These are phyloP conservation scores for Plumapathes pennacea DNA, from an alignment of 92 coral and sea anemone genomes.

Conservation along the genomic window DNA sequence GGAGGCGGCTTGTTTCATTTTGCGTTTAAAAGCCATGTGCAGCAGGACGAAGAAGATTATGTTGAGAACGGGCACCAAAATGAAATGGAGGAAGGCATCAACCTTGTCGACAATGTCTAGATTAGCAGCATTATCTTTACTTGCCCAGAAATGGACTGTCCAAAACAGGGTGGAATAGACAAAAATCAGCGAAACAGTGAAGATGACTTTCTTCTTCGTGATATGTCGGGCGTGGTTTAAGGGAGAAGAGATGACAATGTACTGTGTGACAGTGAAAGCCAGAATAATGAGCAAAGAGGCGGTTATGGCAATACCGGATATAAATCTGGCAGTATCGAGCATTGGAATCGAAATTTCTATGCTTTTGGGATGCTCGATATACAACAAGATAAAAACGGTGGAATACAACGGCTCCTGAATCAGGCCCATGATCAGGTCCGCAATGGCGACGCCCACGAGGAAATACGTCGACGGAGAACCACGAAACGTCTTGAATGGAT, in stretches of 20 bases:
- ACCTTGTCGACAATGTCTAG: constrained; percentile 6
- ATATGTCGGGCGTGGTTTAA: constrained; percentile 21
- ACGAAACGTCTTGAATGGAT: constrained; percentile 20
- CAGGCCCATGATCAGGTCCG: constrained; percentile 12
- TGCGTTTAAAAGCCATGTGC: constrained; percentile 10
- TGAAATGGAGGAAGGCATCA: constrained; percentile 13
- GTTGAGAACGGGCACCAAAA: not conserved
- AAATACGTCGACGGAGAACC: constrained; percentile 12
- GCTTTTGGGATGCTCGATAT: not conserved
- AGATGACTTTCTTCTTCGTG: constrained; percentile 1
- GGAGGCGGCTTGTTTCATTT: constrained; percentile 5
- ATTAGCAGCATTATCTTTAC: not conserved
- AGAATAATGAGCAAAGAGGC: constrained; percentile 15
- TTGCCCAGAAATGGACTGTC: not conserved
- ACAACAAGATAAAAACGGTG: constrained; percentile 6
- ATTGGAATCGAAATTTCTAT: not conserved
- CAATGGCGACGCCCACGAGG: constrained; percentile 19
- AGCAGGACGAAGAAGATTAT: constrained; percentile 10
- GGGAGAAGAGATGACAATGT: constrained; percentile 17
- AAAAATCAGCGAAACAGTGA: not conserved
- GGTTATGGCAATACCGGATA: constrained; percentile 5
- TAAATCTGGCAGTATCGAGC: not conserved
- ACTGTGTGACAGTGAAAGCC: constrained; percentile 15
- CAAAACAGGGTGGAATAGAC: constrained; percentile 1
- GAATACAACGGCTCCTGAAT: constrained; percentile 7